Evolutionary conservation across 2,113 vertebrate species (phyloP).

Genomic region (Etheostoma spectabile): DNA sequence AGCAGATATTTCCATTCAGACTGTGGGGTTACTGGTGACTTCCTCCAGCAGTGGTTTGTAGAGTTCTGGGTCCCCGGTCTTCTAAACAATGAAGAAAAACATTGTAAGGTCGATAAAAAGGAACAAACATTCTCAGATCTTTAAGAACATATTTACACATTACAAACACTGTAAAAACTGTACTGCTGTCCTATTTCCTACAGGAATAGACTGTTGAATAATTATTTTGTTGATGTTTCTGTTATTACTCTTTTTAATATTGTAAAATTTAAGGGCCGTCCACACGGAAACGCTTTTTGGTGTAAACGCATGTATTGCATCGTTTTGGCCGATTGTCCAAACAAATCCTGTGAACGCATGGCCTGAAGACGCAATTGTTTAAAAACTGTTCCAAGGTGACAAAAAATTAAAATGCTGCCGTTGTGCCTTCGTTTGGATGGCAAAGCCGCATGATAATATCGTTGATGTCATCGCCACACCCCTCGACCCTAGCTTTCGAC

Average conservation of each 20-base stretch:
- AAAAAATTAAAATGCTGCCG: too few species aligned
- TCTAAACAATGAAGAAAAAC: slow-evolving; percentile 35
- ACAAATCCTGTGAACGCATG: too few species aligned
- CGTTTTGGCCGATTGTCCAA: too few species aligned
- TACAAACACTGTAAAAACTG: neutral
- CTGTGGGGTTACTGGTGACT: slow-evolving; percentile 1
- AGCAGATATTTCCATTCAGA: slow-evolving; percentile 16
- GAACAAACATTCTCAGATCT: neutral
- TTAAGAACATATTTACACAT: neutral
- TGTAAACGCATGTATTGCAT: too few species aligned
- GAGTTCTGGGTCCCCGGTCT: slow-evolving; percentile 51
- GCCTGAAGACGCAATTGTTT: too few species aligned
- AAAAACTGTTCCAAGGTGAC: too few species aligned
- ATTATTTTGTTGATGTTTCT: neutral
- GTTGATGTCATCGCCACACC: too few species aligned
- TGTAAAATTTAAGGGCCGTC: neutral
- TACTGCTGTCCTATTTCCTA: neutral
- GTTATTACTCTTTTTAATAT: neutral
- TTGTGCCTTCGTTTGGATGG: too few species aligned
- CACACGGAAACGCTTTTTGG: too few species aligned
- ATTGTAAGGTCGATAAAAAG: neutral
- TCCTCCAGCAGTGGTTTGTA: slow-evolving; percentile 67
- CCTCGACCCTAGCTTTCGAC: too few species aligned
- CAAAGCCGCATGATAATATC: too few species aligned
- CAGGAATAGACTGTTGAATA: neutral